A percentile compares a stretch with the other conserved stretches of the same genome.
phyloP scores from a whole-genome alignment of 2,113 vertebrate genomes.

The Tragelaphus strepsiceros region DNA sequence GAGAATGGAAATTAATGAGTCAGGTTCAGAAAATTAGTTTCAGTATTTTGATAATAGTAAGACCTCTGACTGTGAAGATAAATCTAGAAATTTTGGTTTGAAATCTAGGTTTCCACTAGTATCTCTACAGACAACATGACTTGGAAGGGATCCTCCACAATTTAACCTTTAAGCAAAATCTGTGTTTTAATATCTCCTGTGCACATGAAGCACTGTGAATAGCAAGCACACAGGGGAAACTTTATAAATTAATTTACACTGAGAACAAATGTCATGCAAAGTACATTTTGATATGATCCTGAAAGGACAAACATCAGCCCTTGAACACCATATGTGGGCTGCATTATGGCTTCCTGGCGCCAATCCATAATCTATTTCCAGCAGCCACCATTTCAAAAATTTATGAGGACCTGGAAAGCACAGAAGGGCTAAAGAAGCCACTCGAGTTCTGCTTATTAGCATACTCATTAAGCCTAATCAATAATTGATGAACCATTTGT shows the following conservation, averaged over 20 bases:
- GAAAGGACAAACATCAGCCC: conserved; percentile 73
- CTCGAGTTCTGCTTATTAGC: conserved; percentile 74
- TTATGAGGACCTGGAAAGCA: conserved; percentile 73
- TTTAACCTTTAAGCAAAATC: not conserved
- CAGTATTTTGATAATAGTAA: not conserved
- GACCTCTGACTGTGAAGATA: not conserved
- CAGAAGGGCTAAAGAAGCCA: conserved; percentile 71
- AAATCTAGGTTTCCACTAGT: not conserved
- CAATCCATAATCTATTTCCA: conserved; percentile 65
- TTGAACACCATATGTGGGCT: conserved; percentile 71
- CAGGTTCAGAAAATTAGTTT: not conserved
- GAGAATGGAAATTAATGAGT: not conserved
- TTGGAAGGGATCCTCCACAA: not conserved
- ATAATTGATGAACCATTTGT: conserved; percentile 80
- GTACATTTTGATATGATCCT: conserved; percentile 46
- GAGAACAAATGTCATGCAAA: conserved; percentile 60
- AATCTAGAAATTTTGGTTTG: not conserved
- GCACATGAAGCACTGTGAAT: not conserved
- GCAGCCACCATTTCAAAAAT: conserved; percentile 75
- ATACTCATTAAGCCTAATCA: conserved; percentile 82
- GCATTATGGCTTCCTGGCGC: conserved; percentile 58
- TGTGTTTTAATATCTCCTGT: not conserved
- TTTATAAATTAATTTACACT: conserved; percentile 54
- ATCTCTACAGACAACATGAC: not conserved
- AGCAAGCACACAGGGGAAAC: not conserved